phyloP scores from a whole-genome alignment of 2,113 vertebrate genomes.

The Channa maculata region DNA sequence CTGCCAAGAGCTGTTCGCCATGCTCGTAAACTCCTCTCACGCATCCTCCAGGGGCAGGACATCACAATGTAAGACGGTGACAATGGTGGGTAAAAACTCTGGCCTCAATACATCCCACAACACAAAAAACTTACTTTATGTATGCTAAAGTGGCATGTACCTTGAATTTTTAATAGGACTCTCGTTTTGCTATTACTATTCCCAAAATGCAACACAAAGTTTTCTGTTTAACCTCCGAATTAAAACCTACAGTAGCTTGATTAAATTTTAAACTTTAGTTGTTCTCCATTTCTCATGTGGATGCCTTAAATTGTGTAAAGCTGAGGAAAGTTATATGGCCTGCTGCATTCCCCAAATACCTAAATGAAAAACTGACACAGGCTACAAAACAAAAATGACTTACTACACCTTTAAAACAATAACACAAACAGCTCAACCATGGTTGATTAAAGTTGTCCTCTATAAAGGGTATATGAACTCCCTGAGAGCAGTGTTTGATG shows the following conservation, averaged over 20 bases:
- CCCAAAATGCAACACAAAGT: conserved; percentile 37
- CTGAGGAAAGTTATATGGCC: conserved; percentile 20
- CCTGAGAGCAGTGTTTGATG: conserved; percentile 40
- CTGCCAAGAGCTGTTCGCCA: conserved; percentile 74
- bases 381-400: conserved; percentile 37
- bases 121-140: conserved; percentile 54
- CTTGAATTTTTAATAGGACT: conserved; percentile 60
- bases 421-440: conserved; percentile 62
- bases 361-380: conserved; percentile 46
- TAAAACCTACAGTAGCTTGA: conserved; percentile 8
- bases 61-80: conserved; percentile 63
- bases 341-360: not conserved
- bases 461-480: conserved; percentile 69
- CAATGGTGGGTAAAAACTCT: conserved; percentile 63
- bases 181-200: conserved; percentile 31
- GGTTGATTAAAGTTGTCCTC: conserved; percentile 76
- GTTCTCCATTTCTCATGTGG: conserved; percentile 2
- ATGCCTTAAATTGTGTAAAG: conserved; percentile 1
- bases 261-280: conserved; percentile 6
- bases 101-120: conserved; percentile 72
- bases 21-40: conserved; percentile 66
- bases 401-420: conserved; percentile 60
- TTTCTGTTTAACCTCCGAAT: conserved; percentile 43
- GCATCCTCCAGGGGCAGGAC: conserved; percentile 73
- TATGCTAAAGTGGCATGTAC: conserved; percentile 42